A percentile compares a stretch with the other conserved stretches of the same genome.
Evolutionary conservation across 2,113 vertebrate genomes (phyloP).

Genomic region (Osmerus eperlanus): DNA sequence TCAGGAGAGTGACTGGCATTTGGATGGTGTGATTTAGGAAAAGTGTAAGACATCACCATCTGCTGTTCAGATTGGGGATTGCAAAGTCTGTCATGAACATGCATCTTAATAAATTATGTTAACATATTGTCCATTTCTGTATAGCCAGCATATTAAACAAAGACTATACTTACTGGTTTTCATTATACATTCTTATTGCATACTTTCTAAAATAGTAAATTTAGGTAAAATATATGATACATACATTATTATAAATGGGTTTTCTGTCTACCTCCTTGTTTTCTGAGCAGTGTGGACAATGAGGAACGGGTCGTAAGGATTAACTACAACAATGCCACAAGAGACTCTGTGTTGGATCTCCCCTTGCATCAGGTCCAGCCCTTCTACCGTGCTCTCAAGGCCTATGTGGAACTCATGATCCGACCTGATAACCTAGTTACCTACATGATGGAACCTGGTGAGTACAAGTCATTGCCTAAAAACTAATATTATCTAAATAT

Average conservation of each 20-base stretch:
- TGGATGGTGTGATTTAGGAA: slow-evolving; percentile 15
- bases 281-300: slow-evolving; percentile 70
- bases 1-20: background rate
- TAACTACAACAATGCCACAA: slow-evolving; percentile 91
- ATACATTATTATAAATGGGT: no score
- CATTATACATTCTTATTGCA: no score
- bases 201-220: no score
- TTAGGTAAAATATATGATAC: no score
- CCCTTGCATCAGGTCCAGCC: slow-evolving; percentile 82
- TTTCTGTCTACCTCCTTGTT: background rate
- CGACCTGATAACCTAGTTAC: slow-evolving; percentile 74
- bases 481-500: background rate
- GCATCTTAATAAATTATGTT: no score
- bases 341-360: slow-evolving; percentile 86
- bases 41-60: slow-evolving; percentile 56
- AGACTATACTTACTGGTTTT: no score
- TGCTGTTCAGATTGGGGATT: slow-evolving; percentile 39
- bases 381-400: slow-evolving; percentile 85
- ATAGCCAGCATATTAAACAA: no score
- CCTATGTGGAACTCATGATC: slow-evolving; percentile 81
- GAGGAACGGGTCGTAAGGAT: slow-evolving; percentile 76
- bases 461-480: slow-evolving; percentile 40
- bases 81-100: background rate
- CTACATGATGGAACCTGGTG: slow-evolving; percentile 90
- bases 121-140: no score